Evolutionary conservation across 2,888 invertebrate species (phyloP).

Genomic region (Tenodera sinensis): DNA sequence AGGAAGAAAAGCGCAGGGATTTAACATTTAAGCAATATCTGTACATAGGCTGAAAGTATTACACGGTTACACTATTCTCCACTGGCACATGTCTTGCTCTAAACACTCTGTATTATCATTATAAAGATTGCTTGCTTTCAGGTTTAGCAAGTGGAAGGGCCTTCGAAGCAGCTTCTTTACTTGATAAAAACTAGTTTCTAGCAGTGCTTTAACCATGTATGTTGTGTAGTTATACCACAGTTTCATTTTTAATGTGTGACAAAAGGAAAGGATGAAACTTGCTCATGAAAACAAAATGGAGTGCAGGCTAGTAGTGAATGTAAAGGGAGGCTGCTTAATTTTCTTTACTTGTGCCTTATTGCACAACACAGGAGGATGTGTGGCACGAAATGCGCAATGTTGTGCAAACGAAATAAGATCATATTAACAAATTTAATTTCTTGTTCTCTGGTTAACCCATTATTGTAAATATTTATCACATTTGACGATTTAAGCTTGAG

Average conservation of each 20-base stretch:
- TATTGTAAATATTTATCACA: conserved; percentile 5
- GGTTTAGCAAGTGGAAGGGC: background rate
- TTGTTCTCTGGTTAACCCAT: background rate
- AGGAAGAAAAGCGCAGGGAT: background rate
- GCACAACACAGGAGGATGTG: conserved; percentile 15
- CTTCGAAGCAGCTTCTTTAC: background rate
- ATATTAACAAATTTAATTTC: background rate
- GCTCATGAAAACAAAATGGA: background rate
- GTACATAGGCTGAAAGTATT: background rate
- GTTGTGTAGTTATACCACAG: conserved; percentile 7
- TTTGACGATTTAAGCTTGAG: background rate
- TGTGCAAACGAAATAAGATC: conserved; percentile 6
- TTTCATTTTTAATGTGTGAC: background rate
- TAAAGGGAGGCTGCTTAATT: conserved; percentile 19
- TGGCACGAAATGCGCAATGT: background rate
- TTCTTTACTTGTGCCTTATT: conserved; percentile 25
- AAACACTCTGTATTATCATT: conserved; percentile 2
- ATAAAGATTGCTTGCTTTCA: background rate
- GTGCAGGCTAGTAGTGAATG: background rate
- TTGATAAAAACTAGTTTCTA: background rate
- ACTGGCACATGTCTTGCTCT: background rate
- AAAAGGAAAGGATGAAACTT: background rate
- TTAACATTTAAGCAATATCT: background rate
- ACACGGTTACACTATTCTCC: background rate
- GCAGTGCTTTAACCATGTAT: conserved; percentile 14